A percentile compares a stretch with the other conserved stretches of the same genome.
Evolutionary conservation across 53 echinoderm and acorn worm genomes (phyloP).

Genomic region (Hippasteria phrygiana): DNA sequence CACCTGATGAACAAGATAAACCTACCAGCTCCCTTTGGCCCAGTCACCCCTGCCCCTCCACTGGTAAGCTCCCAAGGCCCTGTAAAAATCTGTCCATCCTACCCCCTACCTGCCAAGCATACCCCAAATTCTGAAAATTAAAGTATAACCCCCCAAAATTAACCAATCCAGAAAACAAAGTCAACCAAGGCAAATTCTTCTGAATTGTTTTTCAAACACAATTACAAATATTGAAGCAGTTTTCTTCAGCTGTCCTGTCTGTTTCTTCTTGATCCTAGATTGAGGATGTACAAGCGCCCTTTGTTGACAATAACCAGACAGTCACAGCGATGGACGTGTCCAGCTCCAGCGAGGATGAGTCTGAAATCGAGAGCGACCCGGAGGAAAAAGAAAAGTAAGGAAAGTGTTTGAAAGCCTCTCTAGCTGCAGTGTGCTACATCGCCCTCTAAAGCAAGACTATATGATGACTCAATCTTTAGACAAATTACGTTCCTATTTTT

Average conservation of each 20-base stretch:
- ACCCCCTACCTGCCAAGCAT: too few species aligned
- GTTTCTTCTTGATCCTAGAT: background rate
- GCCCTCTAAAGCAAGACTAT: too few species aligned
- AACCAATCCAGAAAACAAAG: too few species aligned
- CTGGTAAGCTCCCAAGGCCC: constrained; percentile 75
- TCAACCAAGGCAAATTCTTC: too few species aligned
- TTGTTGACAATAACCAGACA: constrained; percentile 21
- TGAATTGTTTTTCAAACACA: too few species aligned
- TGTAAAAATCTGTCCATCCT: too few species aligned
- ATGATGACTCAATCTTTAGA: too few species aligned
- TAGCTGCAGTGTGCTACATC: too few species aligned
- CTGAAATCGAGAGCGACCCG: constrained; percentile 95
- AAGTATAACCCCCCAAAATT: too few species aligned
- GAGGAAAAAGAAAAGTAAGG: constrained; percentile 77
- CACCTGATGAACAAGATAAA: constrained; percentile 99
- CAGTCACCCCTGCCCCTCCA: constrained; percentile 85
- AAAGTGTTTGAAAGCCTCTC: too few species aligned
- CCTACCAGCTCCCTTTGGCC: constrained; percentile 92
- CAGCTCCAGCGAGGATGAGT: constrained; percentile 91
- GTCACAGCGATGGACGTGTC: constrained; percentile 88
- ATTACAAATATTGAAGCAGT: background rate
- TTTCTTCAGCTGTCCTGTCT: background rate
- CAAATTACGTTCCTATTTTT: too few species aligned
- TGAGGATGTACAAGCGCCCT: constrained; percentile 15
- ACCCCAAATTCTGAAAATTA: too few species aligned